Percentiles rank a stretch among this genome's conserved stretches.
Conservation (phyloP, 2,797 vertebrate genomes). For the Chelon labrosus region DNA sequence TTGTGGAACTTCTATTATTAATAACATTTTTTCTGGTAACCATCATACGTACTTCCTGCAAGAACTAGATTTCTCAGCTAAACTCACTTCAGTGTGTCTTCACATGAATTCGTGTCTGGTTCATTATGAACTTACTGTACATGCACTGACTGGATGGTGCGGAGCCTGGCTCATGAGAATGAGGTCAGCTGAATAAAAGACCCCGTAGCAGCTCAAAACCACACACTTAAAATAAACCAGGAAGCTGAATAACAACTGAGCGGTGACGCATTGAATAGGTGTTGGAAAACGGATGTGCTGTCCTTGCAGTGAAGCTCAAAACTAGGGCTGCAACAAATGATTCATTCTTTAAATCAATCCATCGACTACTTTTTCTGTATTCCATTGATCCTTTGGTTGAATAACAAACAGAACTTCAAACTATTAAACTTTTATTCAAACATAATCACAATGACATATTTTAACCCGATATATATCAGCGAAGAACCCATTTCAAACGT, state of each 20-base stretch:
- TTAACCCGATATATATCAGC: too few species aligned
- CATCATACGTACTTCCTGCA: background rate
- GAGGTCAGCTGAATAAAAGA: constrained; percentile 38
- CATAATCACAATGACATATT: too few species aligned
- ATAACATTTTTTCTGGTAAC: background rate
- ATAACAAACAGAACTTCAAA: too few species aligned
- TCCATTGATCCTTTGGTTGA: too few species aligned
- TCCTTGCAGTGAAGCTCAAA: constrained; percentile 6
- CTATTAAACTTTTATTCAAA: too few species aligned
- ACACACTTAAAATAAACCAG: constrained; percentile 1
- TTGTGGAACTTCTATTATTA: background rate
- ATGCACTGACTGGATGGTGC: background rate
- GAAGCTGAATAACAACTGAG: background rate
- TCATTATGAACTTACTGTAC: constrained; percentile 1
- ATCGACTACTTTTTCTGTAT: too few species aligned
- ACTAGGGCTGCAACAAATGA: background rate
- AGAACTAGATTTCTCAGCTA: background rate
- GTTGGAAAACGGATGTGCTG: background rate
- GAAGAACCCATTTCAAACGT: too few species aligned
- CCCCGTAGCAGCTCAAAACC: constrained; percentile 8
- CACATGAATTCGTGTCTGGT: constrained; percentile 1
- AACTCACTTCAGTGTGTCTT: background rate
- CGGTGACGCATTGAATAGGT: background rate
- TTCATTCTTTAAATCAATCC: too few species aligned
- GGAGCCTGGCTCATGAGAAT: constrained; percentile 22